phyloP scores from a whole-genome alignment of 2,113 vertebrate species.

The Cryptotis parvus region DNA sequence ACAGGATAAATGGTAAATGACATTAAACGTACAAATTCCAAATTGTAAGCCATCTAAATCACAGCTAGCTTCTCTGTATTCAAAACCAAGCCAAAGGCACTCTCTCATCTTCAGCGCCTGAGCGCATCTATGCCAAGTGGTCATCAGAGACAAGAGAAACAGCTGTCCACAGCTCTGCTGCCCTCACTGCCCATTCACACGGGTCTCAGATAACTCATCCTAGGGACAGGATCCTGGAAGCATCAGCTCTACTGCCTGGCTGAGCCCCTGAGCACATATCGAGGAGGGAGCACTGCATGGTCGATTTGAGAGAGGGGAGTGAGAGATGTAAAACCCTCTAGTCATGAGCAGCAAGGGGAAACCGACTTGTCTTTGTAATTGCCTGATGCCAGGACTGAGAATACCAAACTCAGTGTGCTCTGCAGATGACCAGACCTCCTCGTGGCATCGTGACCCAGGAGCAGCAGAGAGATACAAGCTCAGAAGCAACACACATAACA shows the following conservation, averaged over 20 bases:
- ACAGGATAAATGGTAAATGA: constrained; percentile 44
- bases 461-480: neutral
- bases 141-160: constrained; percentile 50
- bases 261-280: neutral
- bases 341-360: neutral
- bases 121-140: neutral
- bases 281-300: neutral
- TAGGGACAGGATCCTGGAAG: neutral
- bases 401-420: neutral
- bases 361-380: neutral
- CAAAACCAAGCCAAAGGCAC: constrained; percentile 10
- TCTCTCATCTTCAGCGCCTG: neutral
- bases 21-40: constrained; percentile 5
- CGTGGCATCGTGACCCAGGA: neutral
- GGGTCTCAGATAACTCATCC: constrained; percentile 28
- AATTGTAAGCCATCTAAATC: neutral
- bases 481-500: too few relatives aligned
- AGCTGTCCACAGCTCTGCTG: constrained; percentile 26
- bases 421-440: neutral
- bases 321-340: neutral
- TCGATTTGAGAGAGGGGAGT: neutral
- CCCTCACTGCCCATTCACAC: neutral
- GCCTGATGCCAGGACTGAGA: neutral
- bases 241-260: neutral
- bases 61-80: neutral